A percentile compares a stretch with the other conserved stretches of the same genome.
phyloP scores from a whole-genome alignment of 2,797 vertebrate species.

The Rhincodon typus region DNA sequence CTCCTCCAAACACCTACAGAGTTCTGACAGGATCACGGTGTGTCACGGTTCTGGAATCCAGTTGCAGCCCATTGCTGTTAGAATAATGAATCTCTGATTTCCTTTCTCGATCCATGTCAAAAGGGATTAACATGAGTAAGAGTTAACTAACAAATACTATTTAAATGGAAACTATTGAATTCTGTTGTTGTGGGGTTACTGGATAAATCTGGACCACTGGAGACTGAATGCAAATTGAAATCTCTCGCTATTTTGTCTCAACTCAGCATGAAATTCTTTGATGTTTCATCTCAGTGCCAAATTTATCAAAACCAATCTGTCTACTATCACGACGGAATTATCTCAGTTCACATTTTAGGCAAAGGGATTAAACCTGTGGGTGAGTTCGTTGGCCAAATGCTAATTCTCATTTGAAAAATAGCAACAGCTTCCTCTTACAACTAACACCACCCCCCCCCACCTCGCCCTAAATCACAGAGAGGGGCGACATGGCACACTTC shows the following conservation, averaged over 20 bases:
- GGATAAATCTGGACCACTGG: background rate
- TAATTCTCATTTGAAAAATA: background rate
- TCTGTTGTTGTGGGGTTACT: background rate
- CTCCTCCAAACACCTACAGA: background rate
- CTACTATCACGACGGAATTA: background rate
- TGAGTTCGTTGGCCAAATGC: background rate
- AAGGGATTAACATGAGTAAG: background rate
- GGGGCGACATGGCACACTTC: too few relatives aligned
- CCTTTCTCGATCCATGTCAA: background rate
- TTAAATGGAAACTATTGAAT: constrained; percentile 2
- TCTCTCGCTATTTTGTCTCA: background rate
- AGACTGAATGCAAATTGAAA: constrained; percentile 15
- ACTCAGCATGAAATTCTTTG: background rate
- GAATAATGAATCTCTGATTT: background rate
- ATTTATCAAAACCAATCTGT: background rate
- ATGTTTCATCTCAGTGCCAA: background rate
- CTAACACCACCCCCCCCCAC: background rate
- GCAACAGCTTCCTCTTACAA: background rate
- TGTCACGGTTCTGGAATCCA: background rate
- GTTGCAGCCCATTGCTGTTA: background rate
- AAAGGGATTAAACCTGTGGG: background rate
- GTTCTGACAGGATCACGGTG: background rate
- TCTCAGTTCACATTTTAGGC: background rate
- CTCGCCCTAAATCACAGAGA: background rate
- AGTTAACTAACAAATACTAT: background rate